These are phyloP conservation scores for Cryptus armator DNA, from an alignment of 2,888 invertebrate genomes.

Conservation along the genomic window DNA sequence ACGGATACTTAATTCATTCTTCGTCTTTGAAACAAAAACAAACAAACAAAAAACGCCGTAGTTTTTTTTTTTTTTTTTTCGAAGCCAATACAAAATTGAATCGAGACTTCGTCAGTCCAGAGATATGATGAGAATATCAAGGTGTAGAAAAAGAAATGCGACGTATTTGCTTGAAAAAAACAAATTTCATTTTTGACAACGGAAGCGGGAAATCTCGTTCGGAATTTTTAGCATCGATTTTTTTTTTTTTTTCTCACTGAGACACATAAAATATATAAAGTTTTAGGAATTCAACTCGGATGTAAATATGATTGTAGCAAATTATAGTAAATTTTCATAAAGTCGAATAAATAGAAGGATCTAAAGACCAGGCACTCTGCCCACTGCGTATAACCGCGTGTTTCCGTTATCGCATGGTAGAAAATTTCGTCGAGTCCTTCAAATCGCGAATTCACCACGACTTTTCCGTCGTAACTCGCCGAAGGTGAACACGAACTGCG, in stretches of 20 bases:
- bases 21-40: not conserved
- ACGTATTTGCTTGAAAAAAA: not conserved
- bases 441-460: slow-evolving; percentile 17
- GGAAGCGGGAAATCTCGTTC: not conserved
- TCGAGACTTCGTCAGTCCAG: not conserved
- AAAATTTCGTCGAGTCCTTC: slow-evolving; percentile 39
- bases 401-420: slow-evolving; percentile 20
- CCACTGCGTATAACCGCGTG: slow-evolving; percentile 72
- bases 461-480: slow-evolving; percentile 33
- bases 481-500: not conserved
- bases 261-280: no score
- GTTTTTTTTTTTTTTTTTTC: not conserved
- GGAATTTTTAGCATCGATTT: not conserved
- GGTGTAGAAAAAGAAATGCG: not conserved
- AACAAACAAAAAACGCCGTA: not conserved
- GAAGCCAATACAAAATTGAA: not conserved
- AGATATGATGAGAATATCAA: not conserved
- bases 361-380: slow-evolving; percentile 72
- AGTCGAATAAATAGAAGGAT: slow-evolving; percentile 21
- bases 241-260: not conserved
- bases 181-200: not conserved
- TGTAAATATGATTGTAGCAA: not conserved
- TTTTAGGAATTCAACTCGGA: no score
- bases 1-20: not conserved
- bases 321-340: slow-evolving; percentile 15